These are phyloP conservation scores for Nyctereutes procyonoides DNA, from an alignment of 2,113 vertebrate genomes.

Conservation along the genomic window DNA sequence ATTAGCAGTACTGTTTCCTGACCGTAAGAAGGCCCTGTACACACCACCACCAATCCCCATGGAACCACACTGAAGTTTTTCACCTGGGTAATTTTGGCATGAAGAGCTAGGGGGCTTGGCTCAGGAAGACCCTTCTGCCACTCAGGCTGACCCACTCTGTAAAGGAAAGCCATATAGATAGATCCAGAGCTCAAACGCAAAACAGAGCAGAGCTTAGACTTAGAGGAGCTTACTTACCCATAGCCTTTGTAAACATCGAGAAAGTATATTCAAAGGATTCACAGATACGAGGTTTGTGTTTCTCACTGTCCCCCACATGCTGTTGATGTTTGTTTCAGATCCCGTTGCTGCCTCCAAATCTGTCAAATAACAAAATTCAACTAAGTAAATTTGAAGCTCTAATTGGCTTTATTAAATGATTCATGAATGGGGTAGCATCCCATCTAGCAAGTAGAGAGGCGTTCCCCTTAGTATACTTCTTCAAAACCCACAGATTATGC, in stretches of 20 bases:
- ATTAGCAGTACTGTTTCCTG: neutral
- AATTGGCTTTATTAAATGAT: neutral
- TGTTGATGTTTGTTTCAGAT: neutral
- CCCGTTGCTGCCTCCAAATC: neutral
- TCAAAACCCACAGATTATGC: neutral
- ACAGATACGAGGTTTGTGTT: neutral
- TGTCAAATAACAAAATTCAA: neutral
- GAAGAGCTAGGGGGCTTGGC: neutral
- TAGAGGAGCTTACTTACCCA: neutral
- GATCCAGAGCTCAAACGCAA: neutral
- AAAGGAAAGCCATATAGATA: neutral
- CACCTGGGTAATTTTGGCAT: neutral
- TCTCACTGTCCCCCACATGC: neutral
- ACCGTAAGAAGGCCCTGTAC: neutral
- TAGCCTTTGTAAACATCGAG: neutral
- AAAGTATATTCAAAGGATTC: neutral
- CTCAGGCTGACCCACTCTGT: neutral
- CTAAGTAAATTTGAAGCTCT: neutral
- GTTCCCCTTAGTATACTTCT: neutral
- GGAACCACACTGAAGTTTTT: neutral
- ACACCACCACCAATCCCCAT: neutral
- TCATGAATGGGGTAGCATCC: neutral
- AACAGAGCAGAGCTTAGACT: neutral
- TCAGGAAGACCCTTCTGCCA: neutral
- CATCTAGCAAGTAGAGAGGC: neutral